A percentile compares a stretch with the other conserved stretches of the same genome.
phyloP scores from a whole-genome alignment of 2,888 invertebrate species.

The Synanthedon tipuliformis region DNA sequence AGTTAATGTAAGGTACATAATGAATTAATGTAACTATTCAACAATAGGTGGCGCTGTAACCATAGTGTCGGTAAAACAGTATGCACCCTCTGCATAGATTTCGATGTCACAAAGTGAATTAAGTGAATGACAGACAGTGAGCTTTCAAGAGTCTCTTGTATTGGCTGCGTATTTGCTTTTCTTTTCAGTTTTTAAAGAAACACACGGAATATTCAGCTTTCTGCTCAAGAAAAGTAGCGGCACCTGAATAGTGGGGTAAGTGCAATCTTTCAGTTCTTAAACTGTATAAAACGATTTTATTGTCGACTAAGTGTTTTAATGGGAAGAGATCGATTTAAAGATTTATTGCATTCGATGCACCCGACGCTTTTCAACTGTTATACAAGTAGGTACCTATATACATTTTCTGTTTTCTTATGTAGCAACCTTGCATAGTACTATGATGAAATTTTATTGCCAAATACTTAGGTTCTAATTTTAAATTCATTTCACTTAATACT shows the following conservation, averaged over 20 bases:
- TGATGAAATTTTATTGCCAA: too few species aligned
- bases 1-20: too few species aligned
- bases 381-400: background rate
- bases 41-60: background rate
- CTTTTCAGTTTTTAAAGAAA: background rate
- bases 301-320: too few species aligned
- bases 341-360: background rate
- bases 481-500: too few species aligned
- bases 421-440: too few species aligned
- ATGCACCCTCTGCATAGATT: background rate
- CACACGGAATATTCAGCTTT: background rate
- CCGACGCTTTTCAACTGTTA: background rate
- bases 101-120: background rate
- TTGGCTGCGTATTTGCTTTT: background rate
- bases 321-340: background rate
- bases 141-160: background rate
- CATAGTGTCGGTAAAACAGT: background rate
- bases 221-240: too few species aligned
- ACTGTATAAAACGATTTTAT: too few species aligned
- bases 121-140: background rate
- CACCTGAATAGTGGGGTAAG: too few species aligned
- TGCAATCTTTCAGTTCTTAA: too few species aligned
- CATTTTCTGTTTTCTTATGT: background rate
- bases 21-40: background rate
- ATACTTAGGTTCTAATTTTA: too few species aligned